phyloP scores from a whole-genome alignment of 1,140 invertebrate genomes.

The Halictus rubicundus region DNA sequence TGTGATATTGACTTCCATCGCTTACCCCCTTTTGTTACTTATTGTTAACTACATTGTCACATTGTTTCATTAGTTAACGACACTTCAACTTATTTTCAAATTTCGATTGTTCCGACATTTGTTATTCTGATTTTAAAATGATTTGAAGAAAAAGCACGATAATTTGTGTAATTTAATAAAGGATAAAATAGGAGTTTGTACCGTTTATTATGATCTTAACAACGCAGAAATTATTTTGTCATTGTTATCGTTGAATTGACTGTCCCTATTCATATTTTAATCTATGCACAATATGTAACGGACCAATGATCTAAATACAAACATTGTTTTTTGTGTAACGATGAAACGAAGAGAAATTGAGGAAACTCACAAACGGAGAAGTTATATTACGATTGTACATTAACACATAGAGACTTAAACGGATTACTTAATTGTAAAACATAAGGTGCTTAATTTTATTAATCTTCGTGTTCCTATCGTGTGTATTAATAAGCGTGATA shows the following conservation, averaged over 20 bases:
- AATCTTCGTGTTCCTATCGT: slow-evolving; percentile 44
- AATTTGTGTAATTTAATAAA: too few relatives aligned
- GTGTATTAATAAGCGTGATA: slow-evolving; percentile 14
- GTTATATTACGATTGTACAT: slow-evolving; percentile 5
- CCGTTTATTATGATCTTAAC: too few relatives aligned
- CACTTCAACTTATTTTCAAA: too few relatives aligned
- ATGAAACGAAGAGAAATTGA: not conserved
- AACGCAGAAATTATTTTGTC: not conserved
- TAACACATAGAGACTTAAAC: slow-evolving; percentile 13
- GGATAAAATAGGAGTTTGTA: too few relatives aligned
- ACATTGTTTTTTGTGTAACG: not conserved
- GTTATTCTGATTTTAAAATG: too few relatives aligned
- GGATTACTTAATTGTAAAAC: slow-evolving; percentile 24
- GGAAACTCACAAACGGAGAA: not conserved
- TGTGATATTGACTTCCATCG: too few relatives aligned
- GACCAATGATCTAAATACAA: slow-evolving; percentile 59
- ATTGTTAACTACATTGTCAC: too few relatives aligned
- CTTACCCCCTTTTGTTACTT: too few relatives aligned
- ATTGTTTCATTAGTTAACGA: too few relatives aligned
- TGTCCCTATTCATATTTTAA: slow-evolving; percentile 11
- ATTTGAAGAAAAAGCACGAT: too few relatives aligned
- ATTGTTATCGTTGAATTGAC: not conserved
- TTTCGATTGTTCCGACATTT: too few relatives aligned
- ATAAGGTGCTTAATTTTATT: slow-evolving; percentile 31
- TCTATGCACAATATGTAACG: slow-evolving; percentile 44